Evolutionary conservation across 2,888 invertebrate genomes (phyloP), one percentile per base, ranked within the genome.

Genomic region (Andrena fulva): DNA sequence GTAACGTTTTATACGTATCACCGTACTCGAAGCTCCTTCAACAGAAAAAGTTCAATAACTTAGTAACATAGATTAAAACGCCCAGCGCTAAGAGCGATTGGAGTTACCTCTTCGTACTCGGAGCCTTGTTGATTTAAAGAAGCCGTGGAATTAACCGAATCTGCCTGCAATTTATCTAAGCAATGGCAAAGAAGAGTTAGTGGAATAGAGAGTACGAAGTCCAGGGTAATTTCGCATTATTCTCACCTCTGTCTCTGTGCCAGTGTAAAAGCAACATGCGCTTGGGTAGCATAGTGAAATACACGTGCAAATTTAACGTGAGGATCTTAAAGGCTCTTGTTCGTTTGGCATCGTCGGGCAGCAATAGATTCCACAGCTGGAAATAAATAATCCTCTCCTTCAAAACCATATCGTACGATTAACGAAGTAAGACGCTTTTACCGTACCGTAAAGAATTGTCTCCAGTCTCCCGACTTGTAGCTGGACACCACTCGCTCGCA

Each of bases 261-360:
- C 70, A 71, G 67, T 85, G 54, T 4, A 69, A 35, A 16, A 82
- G 48, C 59, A 85, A 75, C 29, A 81, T 87, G 42, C 89, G 89
- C 60, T 90, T 89, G 16, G 93, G 91, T 35, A 92, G 71, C 33
- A 92, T 90, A 29, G 92, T 92, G 85, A 93, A 94, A 86, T 93
- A 91, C 8, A 94, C 90, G 70, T 93, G 88, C 27, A 94, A 87
- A 64, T 93, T 92, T 74, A 94, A 91, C 2, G 93, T 93, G 48
- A 94, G 82, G 54, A 92, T 90, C 87, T 92, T 92, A 75, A 92
- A 93, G 48, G 91, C 91, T 42, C 85, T 85, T 2, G 85, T 82
- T 42, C 89, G 82, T 86, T 90, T 91, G 24, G 89, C 87, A 50
- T 80, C 77, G 16, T 84, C 73, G 0, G 93, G 89, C 72, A 93